A percentile compares a stretch with the other conserved stretches of the same genome.
Evolutionary conservation across 2,888 invertebrate species (phyloP).

Genomic region (Melipona bicolor): DNA sequence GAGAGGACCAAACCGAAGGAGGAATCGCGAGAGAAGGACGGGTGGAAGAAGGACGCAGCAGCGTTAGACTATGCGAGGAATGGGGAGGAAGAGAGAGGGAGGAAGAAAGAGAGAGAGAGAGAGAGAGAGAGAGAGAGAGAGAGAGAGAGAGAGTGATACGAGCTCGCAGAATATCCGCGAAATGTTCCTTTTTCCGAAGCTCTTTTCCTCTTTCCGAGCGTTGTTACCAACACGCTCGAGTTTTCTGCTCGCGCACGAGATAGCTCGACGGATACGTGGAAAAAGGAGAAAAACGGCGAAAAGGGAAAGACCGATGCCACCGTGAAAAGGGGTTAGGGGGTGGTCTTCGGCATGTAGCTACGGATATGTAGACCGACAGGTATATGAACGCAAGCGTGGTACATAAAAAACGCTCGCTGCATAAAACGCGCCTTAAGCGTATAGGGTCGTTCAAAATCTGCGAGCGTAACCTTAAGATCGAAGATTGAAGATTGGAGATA

Average conservation of each 20-base stretch:
- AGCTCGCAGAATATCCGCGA: constrained; percentile 46
- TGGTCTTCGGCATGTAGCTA: constrained; percentile 65
- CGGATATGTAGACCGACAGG: constrained; percentile 66
- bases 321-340: constrained; percentile 51
- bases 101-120: constrained; percentile 12
- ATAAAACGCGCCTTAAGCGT: constrained; percentile 18
- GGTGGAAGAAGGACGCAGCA: not conserved
- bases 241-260: constrained; percentile 56
- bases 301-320: constrained; percentile 55
- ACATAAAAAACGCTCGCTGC: constrained; percentile 33
- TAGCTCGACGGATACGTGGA: constrained; percentile 58
- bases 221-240: constrained; percentile 70
- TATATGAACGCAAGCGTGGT: constrained; percentile 53
- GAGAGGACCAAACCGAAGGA: constrained; percentile 32
- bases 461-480: not conserved
- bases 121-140: constrained; percentile 13
- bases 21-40: not conserved
- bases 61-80: not conserved
- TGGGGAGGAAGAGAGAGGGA: not conserved
- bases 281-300: constrained; percentile 35
- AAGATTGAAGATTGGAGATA: not conserved
- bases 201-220: constrained; percentile 64
- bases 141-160: not conserved
- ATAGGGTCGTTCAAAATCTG: not conserved
- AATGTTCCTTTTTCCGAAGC: constrained; percentile 69